Conservation (phyloP, 2,888 invertebrate genomes). For the Campopleginae sp. region DNA sequence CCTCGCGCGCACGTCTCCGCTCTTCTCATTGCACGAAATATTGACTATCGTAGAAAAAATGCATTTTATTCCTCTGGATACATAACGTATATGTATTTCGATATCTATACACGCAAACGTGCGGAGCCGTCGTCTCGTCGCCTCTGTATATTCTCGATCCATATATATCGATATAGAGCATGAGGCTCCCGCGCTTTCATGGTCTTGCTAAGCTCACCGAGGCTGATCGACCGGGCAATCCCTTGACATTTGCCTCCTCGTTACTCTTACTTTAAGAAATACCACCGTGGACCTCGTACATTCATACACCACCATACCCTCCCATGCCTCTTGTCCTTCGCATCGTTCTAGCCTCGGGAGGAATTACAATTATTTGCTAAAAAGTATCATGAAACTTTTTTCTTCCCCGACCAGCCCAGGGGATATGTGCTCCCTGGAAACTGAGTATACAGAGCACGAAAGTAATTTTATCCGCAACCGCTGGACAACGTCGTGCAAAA, state of each 20-base stretch:
- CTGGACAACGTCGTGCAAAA: no score
- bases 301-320: constrained; percentile 18
- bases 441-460: not conserved
- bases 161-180: constrained; percentile 60
- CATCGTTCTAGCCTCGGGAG: constrained; percentile 4
- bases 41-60: constrained; percentile 12
- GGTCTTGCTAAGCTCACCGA: constrained; percentile 71
- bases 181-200: constrained; percentile 79
- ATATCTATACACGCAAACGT: not conserved
- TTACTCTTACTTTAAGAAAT: constrained; percentile 65
- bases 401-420: not conserved
- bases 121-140: constrained; percentile 35
- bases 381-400: not conserved
- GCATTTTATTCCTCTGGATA: not conserved
- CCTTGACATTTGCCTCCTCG: constrained; percentile 74
- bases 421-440: not conserved
- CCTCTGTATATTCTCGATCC: constrained; percentile 18
- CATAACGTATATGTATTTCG: not conserved
- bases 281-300: constrained; percentile 33
- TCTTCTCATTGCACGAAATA: constrained; percentile 29
- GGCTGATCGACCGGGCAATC: constrained; percentile 73
- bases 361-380: not conserved
- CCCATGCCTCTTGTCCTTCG: constrained; percentile 18
- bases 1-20: constrained; percentile 41
- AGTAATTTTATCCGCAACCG: not conserved